Evolutionary conservation across 2,888 invertebrate species (phyloP), one percentile per base, ranked within the genome.

Genomic region (Dasysyrphus tricinctus): DNA sequence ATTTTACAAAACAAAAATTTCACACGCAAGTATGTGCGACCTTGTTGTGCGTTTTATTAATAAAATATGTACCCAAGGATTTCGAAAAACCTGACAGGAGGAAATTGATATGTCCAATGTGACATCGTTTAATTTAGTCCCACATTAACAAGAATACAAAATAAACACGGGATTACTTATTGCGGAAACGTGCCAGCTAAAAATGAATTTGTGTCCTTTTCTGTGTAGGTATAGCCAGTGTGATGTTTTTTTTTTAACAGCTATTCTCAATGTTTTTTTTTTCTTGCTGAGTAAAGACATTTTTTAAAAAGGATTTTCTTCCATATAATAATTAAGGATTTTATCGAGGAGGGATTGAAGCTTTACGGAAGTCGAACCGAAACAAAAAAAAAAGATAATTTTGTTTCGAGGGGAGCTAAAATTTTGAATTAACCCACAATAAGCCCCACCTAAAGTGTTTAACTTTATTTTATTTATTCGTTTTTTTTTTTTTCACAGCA

Each of bases 291-390:
- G 39, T 39, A 51, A 51, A 12, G 63, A 57, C 73, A 51, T 75
- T 70, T 74, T 61, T 67, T 37, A 69, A 44, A 75, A 69, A 69
- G 74, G 61, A 69, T 76, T 77, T 81, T 51, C 37, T 81, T 14
- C 42, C 47, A 42, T 65, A 72, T 65, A 72, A 81, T 65, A 67
- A 81, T 81, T 77, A 77, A 77, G 76, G 81, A 51, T 67, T 65
- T 81, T 77, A 81, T 81, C 72, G 57, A 70, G 34, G 57, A 67
- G 14, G 65, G 72, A 72, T 81, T 77, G 81, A 81, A 81, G 81
- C 73, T 72, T 72, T 72, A 70, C 34, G 42, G 49, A 29, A 8
- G 61, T 37, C 12, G 59, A 59, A 16, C 9, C 7, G 24, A 24
- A 24, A 24, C n/a, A 14, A n/a, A n/a, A 12, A 59, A 47, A 32